Percentiles rank a stretch among this genome's conserved stretches.
Evolutionary conservation across 1,140 invertebrate genomes (phyloP).

Genomic region (Ostrea denselamellosa): DNA sequence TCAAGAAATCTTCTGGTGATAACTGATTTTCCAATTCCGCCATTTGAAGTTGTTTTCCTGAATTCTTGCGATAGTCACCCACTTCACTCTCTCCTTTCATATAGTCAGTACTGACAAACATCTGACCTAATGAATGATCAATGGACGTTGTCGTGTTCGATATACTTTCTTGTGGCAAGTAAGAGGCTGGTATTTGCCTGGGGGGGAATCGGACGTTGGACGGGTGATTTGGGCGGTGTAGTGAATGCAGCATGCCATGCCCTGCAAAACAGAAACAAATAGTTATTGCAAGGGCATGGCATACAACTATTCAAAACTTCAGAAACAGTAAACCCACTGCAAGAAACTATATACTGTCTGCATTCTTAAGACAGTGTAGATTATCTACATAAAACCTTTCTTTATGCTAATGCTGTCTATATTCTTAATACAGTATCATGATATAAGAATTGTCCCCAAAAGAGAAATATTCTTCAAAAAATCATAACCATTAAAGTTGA

Average conservation of each 20-base stretch:
- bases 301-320: not conserved
- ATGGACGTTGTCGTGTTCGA: conserved; percentile 4
- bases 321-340: no score
- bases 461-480: no score
- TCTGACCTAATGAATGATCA: conserved; percentile 8
- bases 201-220: conserved; percentile 8
- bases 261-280: conserved; percentile 35
- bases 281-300: conserved; percentile 29
- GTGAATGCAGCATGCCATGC: conserved; percentile 13
- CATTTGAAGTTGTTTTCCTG: not conserved
- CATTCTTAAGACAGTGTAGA: no score
- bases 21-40: conserved; percentile 22
- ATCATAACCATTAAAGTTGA: no score
- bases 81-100: not conserved
- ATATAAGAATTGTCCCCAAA: no score
- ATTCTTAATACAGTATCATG: no score
- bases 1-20: not conserved
- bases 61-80: not conserved
- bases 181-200: not conserved
- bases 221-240: not conserved
- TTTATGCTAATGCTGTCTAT: no score
- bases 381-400: no score
- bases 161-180: not conserved
- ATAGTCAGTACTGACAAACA: conserved; percentile 1
- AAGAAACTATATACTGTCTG: no score